Percentiles rank a stretch among this genome's conserved stretches.
Conservation (phyloP, 2,888 invertebrate genomes). For the Germaria angustata region DNA sequence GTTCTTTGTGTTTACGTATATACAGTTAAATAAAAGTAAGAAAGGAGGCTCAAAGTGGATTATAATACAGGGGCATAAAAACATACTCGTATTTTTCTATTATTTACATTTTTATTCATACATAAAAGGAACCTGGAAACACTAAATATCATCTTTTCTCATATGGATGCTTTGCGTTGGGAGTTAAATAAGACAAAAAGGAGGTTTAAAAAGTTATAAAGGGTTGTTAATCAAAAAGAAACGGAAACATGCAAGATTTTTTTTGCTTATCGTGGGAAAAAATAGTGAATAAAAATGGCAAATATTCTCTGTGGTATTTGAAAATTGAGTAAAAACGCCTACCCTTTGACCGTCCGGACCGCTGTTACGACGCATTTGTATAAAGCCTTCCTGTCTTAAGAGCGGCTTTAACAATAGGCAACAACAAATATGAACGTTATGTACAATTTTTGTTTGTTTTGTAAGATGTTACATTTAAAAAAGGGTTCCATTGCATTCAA, state of each 20-base stretch:
- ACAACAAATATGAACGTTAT: slow-evolving; percentile 21
- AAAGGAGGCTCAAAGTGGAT: not conserved
- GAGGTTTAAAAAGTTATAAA: not conserved
- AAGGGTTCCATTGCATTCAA: too few species aligned
- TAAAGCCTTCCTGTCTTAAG: slow-evolving; percentile 78
- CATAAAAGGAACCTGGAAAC: not conserved
- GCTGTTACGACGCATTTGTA: slow-evolving; percentile 78
- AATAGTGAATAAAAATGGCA: slow-evolving; percentile 18
- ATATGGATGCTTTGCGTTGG: not conserved
- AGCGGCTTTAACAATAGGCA: slow-evolving; percentile 73
- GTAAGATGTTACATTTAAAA: slow-evolving; percentile 20
- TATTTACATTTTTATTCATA: not conserved
- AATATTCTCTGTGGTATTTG: slow-evolving; percentile 26
- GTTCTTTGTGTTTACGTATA: not conserved
- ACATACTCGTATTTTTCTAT: not conserved
- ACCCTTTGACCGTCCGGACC: slow-evolving; percentile 78
- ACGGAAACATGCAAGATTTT: slow-evolving; percentile 29
- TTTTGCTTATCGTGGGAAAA: slow-evolving; percentile 6
- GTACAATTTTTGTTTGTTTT: slow-evolving; percentile 24
- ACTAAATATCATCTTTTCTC: not conserved
- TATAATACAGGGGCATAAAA: slow-evolving; percentile 4
- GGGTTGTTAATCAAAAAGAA: not conserved
- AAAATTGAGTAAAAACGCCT: slow-evolving; percentile 69
- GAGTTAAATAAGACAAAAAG: not conserved
- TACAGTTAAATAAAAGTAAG: not conserved